phyloP scores from a whole-genome alignment of 2,797 vertebrate species.

The Centropyge bicolor region DNA sequence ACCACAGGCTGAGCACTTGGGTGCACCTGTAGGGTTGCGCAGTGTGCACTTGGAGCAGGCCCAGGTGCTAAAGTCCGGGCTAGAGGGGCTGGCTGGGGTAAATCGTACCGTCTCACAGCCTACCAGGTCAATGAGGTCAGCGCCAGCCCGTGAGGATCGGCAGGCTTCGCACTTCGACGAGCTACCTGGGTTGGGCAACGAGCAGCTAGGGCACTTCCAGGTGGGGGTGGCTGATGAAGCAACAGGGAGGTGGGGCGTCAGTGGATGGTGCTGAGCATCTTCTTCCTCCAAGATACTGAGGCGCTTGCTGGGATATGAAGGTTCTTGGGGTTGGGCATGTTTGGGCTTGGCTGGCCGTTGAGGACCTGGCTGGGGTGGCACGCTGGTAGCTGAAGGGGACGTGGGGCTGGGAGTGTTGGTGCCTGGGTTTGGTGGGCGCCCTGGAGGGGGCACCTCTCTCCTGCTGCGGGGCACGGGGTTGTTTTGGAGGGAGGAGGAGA shows the following conservation, averaged over 20 bases:
- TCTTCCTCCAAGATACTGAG: slow-evolving; percentile 94
- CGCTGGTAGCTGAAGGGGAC: slow-evolving; percentile 77
- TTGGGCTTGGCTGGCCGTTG: slow-evolving; percentile 82
- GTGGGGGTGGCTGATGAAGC: slow-evolving; percentile 66
- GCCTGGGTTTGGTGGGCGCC: slow-evolving; percentile 83
- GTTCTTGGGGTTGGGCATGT: slow-evolving; percentile 86
- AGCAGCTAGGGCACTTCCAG: slow-evolving; percentile 91
- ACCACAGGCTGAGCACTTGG: slow-evolving; percentile 92
- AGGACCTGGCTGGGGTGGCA: slow-evolving; percentile 79
- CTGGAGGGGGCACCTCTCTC: slow-evolving; percentile 92
- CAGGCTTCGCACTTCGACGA: slow-evolving; percentile 86
- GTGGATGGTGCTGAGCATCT: slow-evolving; percentile 78
- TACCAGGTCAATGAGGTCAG: slow-evolving; percentile 91
- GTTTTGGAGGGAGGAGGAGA: slow-evolving; percentile 93
- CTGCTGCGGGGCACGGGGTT: slow-evolving; percentile 97
- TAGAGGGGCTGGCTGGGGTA: slow-evolving; percentile 94
- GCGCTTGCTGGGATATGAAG: slow-evolving; percentile 89
- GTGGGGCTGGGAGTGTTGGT: slow-evolving; percentile 79
- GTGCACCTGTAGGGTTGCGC: slow-evolving; percentile 89
- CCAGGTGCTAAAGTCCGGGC: slow-evolving; percentile 96
- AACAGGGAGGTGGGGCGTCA: slow-evolving; percentile 62
- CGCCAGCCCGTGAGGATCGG: slow-evolving; percentile 74
- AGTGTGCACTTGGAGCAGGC: slow-evolving; percentile 96
- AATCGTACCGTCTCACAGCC: slow-evolving; percentile 92
- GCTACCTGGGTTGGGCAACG: slow-evolving; percentile 78